Conservation (phyloP, 1,140 invertebrate species). For the Diabrotica virgifera region DNA sequence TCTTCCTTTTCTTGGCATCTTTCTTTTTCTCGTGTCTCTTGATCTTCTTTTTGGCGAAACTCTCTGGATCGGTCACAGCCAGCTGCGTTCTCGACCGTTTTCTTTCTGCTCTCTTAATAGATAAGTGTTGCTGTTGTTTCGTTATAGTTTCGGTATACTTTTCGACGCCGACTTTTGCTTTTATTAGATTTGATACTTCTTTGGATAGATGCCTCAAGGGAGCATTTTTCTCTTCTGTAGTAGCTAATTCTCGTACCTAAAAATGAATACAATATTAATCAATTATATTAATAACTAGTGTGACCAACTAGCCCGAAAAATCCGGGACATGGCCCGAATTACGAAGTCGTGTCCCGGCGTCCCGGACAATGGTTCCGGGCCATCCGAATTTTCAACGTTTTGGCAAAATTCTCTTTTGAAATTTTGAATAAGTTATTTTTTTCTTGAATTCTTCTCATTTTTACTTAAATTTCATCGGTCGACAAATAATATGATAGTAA, state of each 20-base stretch:
- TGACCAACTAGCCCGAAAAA: too few species aligned
- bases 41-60: constrained; percentile 73
- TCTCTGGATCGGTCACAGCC: constrained; percentile 71
- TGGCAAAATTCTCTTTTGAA: too few species aligned
- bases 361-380: too few species aligned
- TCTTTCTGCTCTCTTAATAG: constrained; percentile 61
- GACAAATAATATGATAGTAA: too few species aligned
- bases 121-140: constrained; percentile 57
- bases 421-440: too few species aligned
- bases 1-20: constrained; percentile 67
- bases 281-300: constrained; percentile 35
- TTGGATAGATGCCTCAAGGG: constrained; percentile 59
- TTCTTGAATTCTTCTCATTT: too few species aligned
- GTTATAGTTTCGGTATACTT: constrained; percentile 60
- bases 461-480: too few species aligned
- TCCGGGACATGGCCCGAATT: too few species aligned
- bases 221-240: constrained; percentile 55
- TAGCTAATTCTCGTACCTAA: constrained; percentile 59
- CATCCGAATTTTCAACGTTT: too few species aligned
- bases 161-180: constrained; percentile 63
- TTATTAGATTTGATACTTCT: constrained; percentile 64
- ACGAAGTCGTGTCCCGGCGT: too few species aligned
- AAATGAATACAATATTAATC: background rate
- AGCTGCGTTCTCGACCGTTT: constrained; percentile 65
- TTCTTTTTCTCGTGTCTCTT: constrained; percentile 73